Conservation (phyloP, 1,140 invertebrate species). For the Scaptomyza montana region DNA sequence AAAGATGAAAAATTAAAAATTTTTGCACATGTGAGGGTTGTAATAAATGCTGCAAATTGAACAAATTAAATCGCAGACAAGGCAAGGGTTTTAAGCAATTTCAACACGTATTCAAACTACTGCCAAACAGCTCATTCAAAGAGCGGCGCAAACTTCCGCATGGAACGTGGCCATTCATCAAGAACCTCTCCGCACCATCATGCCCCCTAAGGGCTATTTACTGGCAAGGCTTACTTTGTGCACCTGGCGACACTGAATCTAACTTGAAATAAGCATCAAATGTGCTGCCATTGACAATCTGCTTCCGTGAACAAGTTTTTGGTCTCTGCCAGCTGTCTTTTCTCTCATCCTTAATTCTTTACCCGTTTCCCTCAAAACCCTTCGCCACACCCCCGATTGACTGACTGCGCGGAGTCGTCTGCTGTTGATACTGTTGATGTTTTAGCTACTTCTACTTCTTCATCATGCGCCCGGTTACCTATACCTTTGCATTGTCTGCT, state of each 20-base stretch:
- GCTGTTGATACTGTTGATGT: conserved; percentile 41
- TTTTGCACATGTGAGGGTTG: conserved; percentile 54
- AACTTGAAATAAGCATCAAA: conserved; percentile 63
- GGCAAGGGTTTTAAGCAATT: conserved; percentile 23
- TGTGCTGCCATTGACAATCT: conserved; percentile 62
- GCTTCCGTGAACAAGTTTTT: conserved; percentile 58
- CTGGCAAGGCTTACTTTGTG: background rate
- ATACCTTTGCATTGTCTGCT: conserved; percentile 58
- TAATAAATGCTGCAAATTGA: conserved; percentile 69
- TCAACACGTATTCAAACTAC: conserved; percentile 29
- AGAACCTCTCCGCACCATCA: background rate
- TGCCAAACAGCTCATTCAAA: conserved; percentile 27
- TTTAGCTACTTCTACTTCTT: conserved; percentile 46
- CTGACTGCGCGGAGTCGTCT: conserved; percentile 34
- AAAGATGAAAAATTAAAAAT: conserved; percentile 48
- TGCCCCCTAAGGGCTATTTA: conserved; percentile 35
- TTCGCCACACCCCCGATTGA: conserved; percentile 9
- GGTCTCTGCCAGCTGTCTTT: conserved; percentile 15
- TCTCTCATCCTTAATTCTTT: conserved; percentile 8
- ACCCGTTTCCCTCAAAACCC: background rate
- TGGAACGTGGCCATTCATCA: conserved; percentile 22
- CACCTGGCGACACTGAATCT: conserved; percentile 55
- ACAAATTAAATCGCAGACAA: conserved; percentile 59
- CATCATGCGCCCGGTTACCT: conserved; percentile 24
- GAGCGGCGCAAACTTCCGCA: conserved; percentile 53